Base-by-base conservation (phyloP, 2,888 invertebrate species). In the Anoplius nigerrimus region DNA sequence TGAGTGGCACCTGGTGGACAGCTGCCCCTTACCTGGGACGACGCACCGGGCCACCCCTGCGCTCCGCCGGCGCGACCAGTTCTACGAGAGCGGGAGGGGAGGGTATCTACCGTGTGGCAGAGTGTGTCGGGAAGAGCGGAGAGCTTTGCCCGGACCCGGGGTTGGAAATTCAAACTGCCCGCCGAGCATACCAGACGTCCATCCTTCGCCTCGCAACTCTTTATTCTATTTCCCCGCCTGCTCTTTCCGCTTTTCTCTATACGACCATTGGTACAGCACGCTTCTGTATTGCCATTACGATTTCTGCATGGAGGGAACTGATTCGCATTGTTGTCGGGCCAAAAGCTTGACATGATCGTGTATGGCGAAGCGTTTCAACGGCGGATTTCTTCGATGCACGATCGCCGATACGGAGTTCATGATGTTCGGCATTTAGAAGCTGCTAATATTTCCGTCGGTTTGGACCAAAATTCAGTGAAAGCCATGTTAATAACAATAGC, bases 1-100 rank as follows among this genome's bases (percentile, higher is more conserved):
- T 53, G 56, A 69, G 51, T 76, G 84, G 84, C 87, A 87, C 87
- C 87, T 87, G 87, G 87, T 86, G 85, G 83, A 85, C 87, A 87
- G 86, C 86, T 87, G 86, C 85, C 83, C 82, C 82, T 86, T 86
- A 85, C 86, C 84, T 84, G 85, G 73, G 69, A 42, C 75, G 78
- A 76, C 72, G 80, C 85, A 85, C 84, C 84, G 79, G 84, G 84
- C 82, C 84, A 79, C 80, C 82, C 78, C 79, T 76, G 61, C 68
- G 70, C 71, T 63, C 61, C 62, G 58, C 20, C n/a, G 53, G 53
- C 20, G 8, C 21, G 53, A 24, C 15, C 21, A 24, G 55, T 21
- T 16, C 13, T n/a, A 45, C 15, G n/a, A 22, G 21, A 2, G 42
- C 2, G 18, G 4, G 42, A n/a, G n/a, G 27, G 60, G 54, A 59